Conservation (phyloP, 2,797 vertebrate genomes). For the Mormyrops boulengeri region DNA sequence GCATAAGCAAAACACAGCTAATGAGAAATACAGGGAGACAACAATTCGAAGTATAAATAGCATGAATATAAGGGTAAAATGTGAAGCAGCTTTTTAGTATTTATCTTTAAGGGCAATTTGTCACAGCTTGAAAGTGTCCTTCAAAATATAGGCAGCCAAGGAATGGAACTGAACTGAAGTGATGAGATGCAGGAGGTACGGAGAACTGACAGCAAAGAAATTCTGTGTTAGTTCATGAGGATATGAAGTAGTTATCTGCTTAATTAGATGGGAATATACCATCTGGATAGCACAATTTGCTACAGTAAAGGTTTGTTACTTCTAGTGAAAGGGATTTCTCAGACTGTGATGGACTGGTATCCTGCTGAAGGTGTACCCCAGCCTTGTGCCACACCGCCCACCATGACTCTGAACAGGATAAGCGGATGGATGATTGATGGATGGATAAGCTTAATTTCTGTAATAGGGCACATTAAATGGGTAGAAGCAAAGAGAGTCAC, state of each 20-base stretch:
- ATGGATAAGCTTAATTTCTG: background rate
- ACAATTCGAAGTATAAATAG: background rate
- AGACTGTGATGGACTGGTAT: background rate
- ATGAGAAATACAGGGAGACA: background rate
- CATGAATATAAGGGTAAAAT: background rate
- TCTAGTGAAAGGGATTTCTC: background rate
- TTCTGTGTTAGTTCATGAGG: background rate
- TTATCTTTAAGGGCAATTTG: background rate
- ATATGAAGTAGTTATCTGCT: background rate
- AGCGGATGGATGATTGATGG: background rate
- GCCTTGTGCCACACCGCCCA: background rate
- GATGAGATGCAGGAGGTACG: background rate
- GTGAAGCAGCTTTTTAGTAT: background rate
- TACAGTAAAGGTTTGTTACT: background rate
- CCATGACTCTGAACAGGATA: background rate
- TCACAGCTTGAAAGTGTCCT: background rate
- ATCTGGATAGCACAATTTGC: background rate
- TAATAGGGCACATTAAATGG: background rate
- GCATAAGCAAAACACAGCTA: background rate
- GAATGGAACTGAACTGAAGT: background rate
- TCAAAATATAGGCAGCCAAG: background rate
- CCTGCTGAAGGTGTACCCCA: background rate
- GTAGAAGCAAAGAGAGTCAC: background rate
- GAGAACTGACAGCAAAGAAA: background rate
- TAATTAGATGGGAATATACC: background rate